Base-by-base conservation (phyloP, 2,797 vertebrate genomes). In the Delichon dasypus region DNA sequence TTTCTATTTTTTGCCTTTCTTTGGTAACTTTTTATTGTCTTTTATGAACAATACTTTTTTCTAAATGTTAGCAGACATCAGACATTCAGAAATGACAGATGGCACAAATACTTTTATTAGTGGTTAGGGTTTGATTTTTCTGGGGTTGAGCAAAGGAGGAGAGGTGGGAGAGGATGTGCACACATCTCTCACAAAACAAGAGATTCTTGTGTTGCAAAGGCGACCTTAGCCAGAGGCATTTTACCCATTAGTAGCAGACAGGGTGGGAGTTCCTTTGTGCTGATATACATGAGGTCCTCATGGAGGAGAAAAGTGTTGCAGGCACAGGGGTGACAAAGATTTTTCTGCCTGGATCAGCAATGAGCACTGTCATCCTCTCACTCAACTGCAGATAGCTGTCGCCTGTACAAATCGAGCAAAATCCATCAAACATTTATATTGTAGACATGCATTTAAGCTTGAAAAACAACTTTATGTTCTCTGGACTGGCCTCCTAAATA, bases 141-240 rank as follows among this genome's bases (percentile, higher is more conserved):
- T 0, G 0, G 3, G 4, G 7, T 9, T 2, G 2, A 57, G 16
- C 12, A 40, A 55, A 76, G 13, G 38, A 75, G 16, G 20, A 73
- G 32, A 72, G 7, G 13, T 30, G 10, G n/a, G 8, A 79, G 27
- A 32, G 9, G 16, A 48, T 0, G 0, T 7, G 18, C 23, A 34
- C 14, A 15, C 4, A 3, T 4, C 29, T 68, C 54, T 18, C 20
- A 20, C 17, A 61, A 16, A 68, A 29, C 1, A 22, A 42, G 3
- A 1, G 1, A 42, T 11, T 16, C 34, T 47, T 32, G 13, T 11
- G 5, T 34, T 23, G 17, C 18, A 54, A 42, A 67, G 20, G 8
- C 38, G 13, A 32, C 4, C 22, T 32, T 14, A 61, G 50, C 27
- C 64, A 51, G 15, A 53, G 29, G 8, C 4, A 11, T 27, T 85